Conservation (phyloP, 2,797 vertebrate species). For the Dicrostonyx torquatus region DNA sequence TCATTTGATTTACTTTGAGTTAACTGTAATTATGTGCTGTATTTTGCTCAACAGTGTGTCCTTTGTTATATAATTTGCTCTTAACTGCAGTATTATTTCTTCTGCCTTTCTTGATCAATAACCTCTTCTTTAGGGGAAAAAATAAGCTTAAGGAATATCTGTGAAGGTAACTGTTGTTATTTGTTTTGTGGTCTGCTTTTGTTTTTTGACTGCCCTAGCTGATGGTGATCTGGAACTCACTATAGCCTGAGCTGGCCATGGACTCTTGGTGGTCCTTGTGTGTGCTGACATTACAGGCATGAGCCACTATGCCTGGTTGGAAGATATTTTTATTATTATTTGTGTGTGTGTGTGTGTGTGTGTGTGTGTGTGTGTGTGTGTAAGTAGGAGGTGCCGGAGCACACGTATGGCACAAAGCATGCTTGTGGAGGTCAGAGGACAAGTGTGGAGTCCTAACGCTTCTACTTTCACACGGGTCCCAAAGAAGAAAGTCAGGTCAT, state of each 20-base stretch:
- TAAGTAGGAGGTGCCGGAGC: neutral
- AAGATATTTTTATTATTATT: neutral
- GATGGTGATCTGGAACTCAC: neutral
- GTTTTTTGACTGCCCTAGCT: neutral
- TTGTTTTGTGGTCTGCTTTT: neutral
- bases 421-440: neutral
- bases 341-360: neutral
- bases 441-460: neutral
- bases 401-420: neutral
- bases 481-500: neutral
- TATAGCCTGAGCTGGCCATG: neutral
- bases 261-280: neutral
- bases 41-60: slow-evolving; percentile 80
- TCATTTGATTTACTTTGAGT: slow-evolving; percentile 85
- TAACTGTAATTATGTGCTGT: slow-evolving; percentile 82
- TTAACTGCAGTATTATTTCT: slow-evolving; percentile 77
- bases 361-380: neutral
- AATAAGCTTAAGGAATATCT: slow-evolving; percentile 1
- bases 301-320: neutral
- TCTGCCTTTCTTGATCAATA: slow-evolving; percentile 74
- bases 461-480: neutral
- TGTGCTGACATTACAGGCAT: neutral
- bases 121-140: slow-evolving; percentile 50
- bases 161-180: neutral
- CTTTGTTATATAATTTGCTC: slow-evolving; percentile 85